Evolutionary conservation across 2,888 invertebrate genomes (phyloP).

Genomic region (Byasa hedistus): DNA sequence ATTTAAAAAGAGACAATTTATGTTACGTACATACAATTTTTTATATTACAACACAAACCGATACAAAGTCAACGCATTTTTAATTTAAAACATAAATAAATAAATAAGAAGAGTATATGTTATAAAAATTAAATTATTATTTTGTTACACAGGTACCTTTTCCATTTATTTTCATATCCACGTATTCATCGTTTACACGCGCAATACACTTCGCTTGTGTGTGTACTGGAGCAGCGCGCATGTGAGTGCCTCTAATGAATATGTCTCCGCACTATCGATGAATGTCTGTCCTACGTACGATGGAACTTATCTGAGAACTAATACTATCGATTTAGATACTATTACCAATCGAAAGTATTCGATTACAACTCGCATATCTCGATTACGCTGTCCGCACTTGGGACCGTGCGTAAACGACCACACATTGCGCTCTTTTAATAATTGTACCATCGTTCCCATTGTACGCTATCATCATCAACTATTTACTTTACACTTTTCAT

Average conservation of each 20-base stretch:
- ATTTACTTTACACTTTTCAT: too few species aligned
- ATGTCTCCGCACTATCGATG: conserved; percentile 58
- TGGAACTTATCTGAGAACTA: conserved; percentile 52
- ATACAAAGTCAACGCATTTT: background rate
- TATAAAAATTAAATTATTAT: background rate
- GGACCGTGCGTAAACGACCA: conserved; percentile 11
- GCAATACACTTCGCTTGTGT: conserved; percentile 41
- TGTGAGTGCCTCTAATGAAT: conserved; percentile 63
- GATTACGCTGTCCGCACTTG: conserved; percentile 40
- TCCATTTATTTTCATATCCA: conserved; percentile 33
- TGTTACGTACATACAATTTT: too few species aligned
- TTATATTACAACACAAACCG: background rate
- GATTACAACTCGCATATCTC: conserved; percentile 49
- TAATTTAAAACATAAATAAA: background rate
- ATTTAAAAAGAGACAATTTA: background rate
- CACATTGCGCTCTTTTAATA: conserved; percentile 11
- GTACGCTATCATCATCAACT: too few species aligned
- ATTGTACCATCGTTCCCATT: too few species aligned
- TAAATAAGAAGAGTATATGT: background rate
- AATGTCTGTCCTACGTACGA: conserved; percentile 49
- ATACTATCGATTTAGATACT: conserved; percentile 67
- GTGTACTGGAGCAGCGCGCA: conserved; percentile 37
- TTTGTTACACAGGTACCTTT: conserved; percentile 12
- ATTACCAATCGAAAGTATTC: conserved; percentile 59
- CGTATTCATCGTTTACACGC: conserved; percentile 39